Base-by-base conservation (phyloP, 2,888 invertebrate genomes). In the Cyrtodaria siliqua region DNA sequence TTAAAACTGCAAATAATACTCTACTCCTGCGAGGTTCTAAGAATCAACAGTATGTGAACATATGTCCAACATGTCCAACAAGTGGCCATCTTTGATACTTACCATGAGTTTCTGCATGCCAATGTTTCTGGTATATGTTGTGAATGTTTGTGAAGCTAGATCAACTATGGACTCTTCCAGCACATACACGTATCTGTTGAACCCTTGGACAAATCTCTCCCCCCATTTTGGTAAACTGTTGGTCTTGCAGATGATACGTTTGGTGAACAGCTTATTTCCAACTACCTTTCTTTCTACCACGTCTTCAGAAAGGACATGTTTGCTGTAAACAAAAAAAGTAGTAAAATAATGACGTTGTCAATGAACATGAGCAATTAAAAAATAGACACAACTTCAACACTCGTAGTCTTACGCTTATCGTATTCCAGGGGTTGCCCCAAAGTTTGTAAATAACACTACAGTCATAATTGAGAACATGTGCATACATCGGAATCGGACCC, bases 91-190 rank as follows among this genome's bases (percentile, higher is more conserved):
- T 1, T 20, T 40, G 20, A 9, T n/a, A 62, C 86, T 94, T 93
- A 97, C 98, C 97, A 98, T 97, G 76, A 98, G 96, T 95, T 96
- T 96, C 42, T 74, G 60, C 67, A 68, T 67, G 29, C 56, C 64
- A 33, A 88, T 74, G 53, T 79, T 79, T 16, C 79, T 57, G 12
- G 82, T 79, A 40, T 78, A 79, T 23, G 82, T 82, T 3, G 61
- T 50, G 16, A 82, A 52, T n/a, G 69, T 64, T 40, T 68, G 23
- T 6, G 56, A 42, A 14, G 70, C 55, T 1, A 73, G n/a, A 38
- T 82, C 79, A 14, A 79, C 29, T 12, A 79, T 44, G n/a, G 76
- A 76, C 57, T 82, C 79, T 55, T 79, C 76, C 6, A 79, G 57
- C 1, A 70, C n/a, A 49, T 73, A 73, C 18, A 62, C 60, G 20